Evolutionary conservation across 2,888 invertebrate species (phyloP), one percentile per base, ranked within the genome.

Genomic region (Trichogramma evanescens): DNA sequence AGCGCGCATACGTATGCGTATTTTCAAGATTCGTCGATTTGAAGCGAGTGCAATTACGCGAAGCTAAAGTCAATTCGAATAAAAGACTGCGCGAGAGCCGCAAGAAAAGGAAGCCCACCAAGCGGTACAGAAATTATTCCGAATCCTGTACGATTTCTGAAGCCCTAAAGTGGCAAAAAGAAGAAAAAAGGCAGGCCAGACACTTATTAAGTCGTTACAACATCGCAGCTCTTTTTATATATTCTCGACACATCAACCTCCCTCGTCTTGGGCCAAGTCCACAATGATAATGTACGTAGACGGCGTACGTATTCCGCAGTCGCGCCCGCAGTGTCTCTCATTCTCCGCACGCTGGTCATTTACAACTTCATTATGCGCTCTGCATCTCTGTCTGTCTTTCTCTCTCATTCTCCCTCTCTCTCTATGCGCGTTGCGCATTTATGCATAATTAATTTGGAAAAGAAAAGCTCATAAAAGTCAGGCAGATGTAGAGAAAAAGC

Each of bases 91-190:
- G 54, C 52, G 56, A 60, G 56, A 56, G 46, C 63, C 3, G 57
- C 62, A 58, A 59, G 63, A 63, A 54, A 52, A 50, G 51, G 68
- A 66, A 67, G 65, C 69, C 61, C 46, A 10, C 13, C 48, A 51
- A 50, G 39, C 6, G 40, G 40, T 39, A 49, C 56, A 57, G 71
- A 76, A 77, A 76, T 77, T 76, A 77, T 77, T 74, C 26, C 75
- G 74, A 75, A 72, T 77, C 71, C 76, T 76, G 71, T 77, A 77
- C 76, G 77, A 77, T 77, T 77, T 77, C 77, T 66, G 77, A 77
- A 77, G 77, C 77, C 77, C 63, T 76, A 75, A 69, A 43, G 49
- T 41, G 13, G 46, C n/a, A 55, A 8, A 42, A 51, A 59, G 54
- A 26, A 45, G 43, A 50, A 54, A 42, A 65, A 70, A 69, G 71